phyloP scores from a whole-genome alignment of 92 coral and sea anemone genomes.

The Heliopora coerulea region DNA sequence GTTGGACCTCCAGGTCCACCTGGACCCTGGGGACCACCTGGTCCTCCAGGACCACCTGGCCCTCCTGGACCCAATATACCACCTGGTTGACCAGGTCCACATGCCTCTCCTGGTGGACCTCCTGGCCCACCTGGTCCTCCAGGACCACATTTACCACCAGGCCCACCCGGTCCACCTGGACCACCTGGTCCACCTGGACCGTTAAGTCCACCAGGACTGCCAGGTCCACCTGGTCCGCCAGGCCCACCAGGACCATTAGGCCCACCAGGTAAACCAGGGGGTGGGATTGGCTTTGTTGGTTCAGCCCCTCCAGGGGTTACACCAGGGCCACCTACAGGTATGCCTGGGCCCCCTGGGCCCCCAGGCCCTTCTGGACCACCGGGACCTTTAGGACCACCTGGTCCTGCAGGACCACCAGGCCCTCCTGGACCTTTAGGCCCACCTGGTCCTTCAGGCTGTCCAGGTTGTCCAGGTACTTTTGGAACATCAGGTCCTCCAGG shows the following conservation, averaged over 20 bases:
- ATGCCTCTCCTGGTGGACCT: slow-evolving; percentile 10
- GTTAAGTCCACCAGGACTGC: slow-evolving; percentile 43
- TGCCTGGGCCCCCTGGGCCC: slow-evolving; percentile 50
- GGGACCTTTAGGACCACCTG: slow-evolving; percentile 32
- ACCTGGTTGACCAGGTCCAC: slow-evolving; percentile 40
- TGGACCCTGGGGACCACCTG: slow-evolving; percentile 54
- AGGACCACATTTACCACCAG: slow-evolving; percentile 64
- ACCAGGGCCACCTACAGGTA: slow-evolving; percentile 51
- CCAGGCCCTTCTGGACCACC: slow-evolving; percentile 57
- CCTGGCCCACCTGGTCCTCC: slow-evolving; percentile 36
- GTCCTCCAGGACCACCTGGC: slow-evolving; percentile 44
- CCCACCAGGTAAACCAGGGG: slow-evolving; percentile 62
- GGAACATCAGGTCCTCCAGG: slow-evolving; percentile 60
- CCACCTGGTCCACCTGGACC: slow-evolving; percentile 58
- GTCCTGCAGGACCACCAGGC: slow-evolving; percentile 53
- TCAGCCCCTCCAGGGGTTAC: slow-evolving; percentile 55
- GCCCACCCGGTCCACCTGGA: slow-evolving; percentile 69
- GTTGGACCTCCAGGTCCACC: slow-evolving; percentile 70
- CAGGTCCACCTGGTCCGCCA: slow-evolving; percentile 61
- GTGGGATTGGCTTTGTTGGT: slow-evolving; percentile 50
- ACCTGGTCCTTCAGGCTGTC: slow-evolving; percentile 16
- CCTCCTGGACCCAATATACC: slow-evolving; percentile 44
- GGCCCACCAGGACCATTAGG: slow-evolving; percentile 74
- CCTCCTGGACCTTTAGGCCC: slow-evolving; percentile 15
- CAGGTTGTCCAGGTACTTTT: neutral